Evolutionary conservation across 2,113 vertebrate species (phyloP).

Genomic region (Phycodurus eques): DNA sequence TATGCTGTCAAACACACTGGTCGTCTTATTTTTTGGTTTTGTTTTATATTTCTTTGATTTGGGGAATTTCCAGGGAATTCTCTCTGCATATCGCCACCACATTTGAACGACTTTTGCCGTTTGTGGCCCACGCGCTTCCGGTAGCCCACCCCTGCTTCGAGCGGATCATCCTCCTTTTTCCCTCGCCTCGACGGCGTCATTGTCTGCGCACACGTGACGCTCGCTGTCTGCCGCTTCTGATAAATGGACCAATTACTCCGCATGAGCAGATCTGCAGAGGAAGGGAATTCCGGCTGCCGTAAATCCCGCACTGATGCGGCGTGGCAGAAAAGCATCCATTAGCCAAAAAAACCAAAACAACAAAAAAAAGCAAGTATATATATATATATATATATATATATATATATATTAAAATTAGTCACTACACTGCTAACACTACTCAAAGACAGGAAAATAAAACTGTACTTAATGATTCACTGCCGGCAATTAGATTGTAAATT

Average conservation of each 20-base stretch:
- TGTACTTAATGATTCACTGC: no score
- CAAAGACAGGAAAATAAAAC: no score
- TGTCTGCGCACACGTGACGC: conserved; percentile 46
- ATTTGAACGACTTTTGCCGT: background rate
- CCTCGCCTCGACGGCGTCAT: conserved; percentile 20
- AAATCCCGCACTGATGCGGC: conserved; percentile 43
- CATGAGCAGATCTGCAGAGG: conserved; percentile 60
- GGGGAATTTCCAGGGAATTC: background rate
- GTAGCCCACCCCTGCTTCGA: background rate
- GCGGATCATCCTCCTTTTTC: background rate
- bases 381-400: no score
- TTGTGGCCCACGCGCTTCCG: background rate
- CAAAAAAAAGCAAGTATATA: background rate
- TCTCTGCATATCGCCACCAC: background rate
- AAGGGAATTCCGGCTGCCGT: conserved; percentile 57
- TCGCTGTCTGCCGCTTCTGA: conserved; percentile 43
- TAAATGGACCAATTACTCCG: conserved; percentile 66
- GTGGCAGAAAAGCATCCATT: background rate
- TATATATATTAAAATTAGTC: no score
- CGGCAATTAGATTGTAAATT: no score
- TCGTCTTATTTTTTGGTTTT: background rate
- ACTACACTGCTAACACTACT: no score
- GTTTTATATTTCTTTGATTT: background rate
- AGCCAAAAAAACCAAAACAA: background rate
- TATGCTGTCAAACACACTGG: background rate